phyloP scores from a whole-genome alignment of 2,888 invertebrate species.

The Xestia c-nigrum region DNA sequence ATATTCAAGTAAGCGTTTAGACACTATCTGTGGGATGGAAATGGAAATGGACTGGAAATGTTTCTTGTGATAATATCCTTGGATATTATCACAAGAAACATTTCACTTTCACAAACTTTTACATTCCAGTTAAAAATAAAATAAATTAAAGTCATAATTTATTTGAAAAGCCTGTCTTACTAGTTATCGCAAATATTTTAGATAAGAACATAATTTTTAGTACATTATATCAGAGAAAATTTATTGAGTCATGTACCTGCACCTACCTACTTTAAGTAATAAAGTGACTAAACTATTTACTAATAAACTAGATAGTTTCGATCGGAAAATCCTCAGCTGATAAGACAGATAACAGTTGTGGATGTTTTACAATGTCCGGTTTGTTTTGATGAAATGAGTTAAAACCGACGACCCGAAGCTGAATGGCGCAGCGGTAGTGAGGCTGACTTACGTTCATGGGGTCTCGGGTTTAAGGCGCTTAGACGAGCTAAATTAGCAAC shows the following conservation, averaged over 20 bases:
- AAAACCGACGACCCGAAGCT: too few species aligned
- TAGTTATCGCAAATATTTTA: neutral
- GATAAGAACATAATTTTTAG: neutral
- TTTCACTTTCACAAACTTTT: too few species aligned
- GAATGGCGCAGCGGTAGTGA: too few species aligned
- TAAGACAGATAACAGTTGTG: neutral
- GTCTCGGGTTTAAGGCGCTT: too few species aligned
- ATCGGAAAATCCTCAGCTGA: neutral
- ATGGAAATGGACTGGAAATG: too few species aligned
- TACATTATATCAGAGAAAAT: neutral
- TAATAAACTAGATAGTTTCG: neutral
- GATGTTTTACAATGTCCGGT: neutral
- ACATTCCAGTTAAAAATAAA: too few species aligned
- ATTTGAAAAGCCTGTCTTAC: neutral
- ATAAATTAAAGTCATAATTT: neutral
- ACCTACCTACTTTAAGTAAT: neutral
- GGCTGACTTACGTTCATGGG: too few species aligned
- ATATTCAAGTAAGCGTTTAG: neutral
- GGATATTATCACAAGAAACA: too few species aligned
- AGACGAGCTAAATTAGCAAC: too few species aligned
- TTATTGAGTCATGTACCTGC: neutral
- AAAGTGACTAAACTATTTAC: neutral
- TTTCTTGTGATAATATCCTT: too few species aligned
- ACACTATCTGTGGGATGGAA: neutral
- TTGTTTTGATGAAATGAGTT: too few species aligned